Conservation (phyloP, 2,113 vertebrate species). For the Egretta garzetta region DNA sequence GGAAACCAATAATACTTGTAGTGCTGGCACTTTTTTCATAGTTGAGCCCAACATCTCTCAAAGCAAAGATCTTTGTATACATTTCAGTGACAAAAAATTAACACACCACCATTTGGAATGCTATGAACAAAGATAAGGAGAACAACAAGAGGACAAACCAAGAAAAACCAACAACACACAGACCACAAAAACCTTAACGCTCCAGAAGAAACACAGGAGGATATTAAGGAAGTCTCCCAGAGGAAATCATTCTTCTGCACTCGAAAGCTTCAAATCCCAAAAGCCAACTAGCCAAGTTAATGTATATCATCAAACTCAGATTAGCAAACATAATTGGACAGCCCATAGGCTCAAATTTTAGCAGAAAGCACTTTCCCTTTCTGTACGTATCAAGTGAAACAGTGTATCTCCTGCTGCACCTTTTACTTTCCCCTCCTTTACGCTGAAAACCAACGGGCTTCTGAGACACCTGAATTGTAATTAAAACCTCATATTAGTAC, state of each 20-base stretch:
- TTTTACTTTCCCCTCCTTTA: neutral
- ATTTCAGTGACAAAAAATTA: neutral
- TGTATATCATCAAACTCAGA: neutral
- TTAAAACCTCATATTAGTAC: neutral
- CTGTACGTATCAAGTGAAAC: neutral
- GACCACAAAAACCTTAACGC: neutral
- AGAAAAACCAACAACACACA: neutral
- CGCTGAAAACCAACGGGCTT: neutral
- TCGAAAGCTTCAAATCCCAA: neutral
- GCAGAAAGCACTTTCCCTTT: neutral
- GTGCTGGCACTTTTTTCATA: neutral
- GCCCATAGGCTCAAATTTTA: neutral
- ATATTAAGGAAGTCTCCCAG: neutral
- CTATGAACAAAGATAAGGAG: neutral
- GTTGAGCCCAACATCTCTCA: neutral
- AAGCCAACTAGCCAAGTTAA: neutral
- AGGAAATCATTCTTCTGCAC: slow-evolving; percentile 4
- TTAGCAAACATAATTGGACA: neutral
- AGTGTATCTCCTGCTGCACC: neutral
- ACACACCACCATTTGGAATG: neutral
- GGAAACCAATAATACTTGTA: neutral
- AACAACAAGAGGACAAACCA: neutral
- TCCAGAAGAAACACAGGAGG: neutral
- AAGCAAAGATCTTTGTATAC: neutral
- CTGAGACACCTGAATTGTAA: neutral